Base-by-base conservation (phyloP, 2,888 invertebrate species). In the Oscheius sp. region DNA sequence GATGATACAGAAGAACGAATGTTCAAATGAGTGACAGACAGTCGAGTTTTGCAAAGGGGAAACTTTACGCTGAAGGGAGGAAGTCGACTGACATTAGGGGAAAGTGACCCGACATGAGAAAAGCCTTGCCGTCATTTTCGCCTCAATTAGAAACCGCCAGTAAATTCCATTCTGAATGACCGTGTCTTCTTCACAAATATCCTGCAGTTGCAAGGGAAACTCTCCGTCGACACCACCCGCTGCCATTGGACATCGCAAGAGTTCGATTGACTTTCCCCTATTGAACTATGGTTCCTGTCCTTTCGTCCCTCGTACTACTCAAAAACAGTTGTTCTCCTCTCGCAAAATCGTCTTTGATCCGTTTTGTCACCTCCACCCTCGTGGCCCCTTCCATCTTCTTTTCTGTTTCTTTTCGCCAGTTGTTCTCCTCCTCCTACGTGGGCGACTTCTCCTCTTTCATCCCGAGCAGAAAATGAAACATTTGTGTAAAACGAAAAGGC, bases 391-490 rank as follows among this genome's bases (percentile, higher is more conserved):
- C 13, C 18, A 5, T 25, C 25, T 55, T 21, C 21, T 61, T 61
- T 61, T 61, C 43, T 43, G 61, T 61, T 61, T 43, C 23, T 18
- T 61, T 41, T 41, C 61, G 61, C 43, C 61, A 61, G 61, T 45
- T 43, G 61, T 61, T 61, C 29, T 58, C 35, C 35, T 35, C 35
- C 35, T 35, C 35, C 35, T 61, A 41, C 61, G 61, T 43, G 55
- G 43, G 43, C 41, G 61, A n/a, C 43, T 18, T n/a, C 27, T 29
- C n/a, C 7, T 58, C 35, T 35, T 27, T 29, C 58, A 58, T 58
- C 29, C 7, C 12, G 61, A 61, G 43, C 61, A 41, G 43, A n/a
- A n/a, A n/a, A 61, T 61, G 61, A 61, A 61, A 61, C 61, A 61
- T 43, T 61, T 41, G 43, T 61, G 61, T 61, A 43, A 43, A 43